Percentiles rank a stretch among this genome's conserved stretches.
Conservation (phyloP, 2,113 vertebrate genomes). For the Oplegnathus fasciatus region DNA sequence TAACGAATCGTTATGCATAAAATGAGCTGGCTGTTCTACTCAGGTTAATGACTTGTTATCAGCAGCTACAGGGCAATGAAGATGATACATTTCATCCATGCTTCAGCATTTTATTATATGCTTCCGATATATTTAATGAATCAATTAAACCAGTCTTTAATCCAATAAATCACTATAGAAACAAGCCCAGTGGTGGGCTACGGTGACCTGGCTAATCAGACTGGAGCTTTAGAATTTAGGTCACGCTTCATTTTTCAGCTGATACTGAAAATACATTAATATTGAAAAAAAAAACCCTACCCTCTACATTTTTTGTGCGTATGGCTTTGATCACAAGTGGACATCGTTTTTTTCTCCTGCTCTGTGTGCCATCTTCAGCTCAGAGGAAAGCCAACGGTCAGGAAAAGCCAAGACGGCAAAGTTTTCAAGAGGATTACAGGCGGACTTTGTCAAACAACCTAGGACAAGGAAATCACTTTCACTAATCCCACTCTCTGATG, state of each 20-base stretch:
- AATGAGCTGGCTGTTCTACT: slow-evolving; percentile 3
- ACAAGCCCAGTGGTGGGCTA: background rate
- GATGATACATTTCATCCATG: slow-evolving; percentile 20
- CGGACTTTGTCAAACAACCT: slow-evolving; percentile 80
- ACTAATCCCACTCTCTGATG: slow-evolving; percentile 83
- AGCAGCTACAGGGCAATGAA: background rate
- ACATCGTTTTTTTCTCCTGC: slow-evolving; percentile 6
- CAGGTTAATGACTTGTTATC: slow-evolving; percentile 9
- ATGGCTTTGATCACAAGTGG: slow-evolving; percentile 24
- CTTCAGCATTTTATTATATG: slow-evolving; percentile 2
- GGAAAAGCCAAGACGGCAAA: slow-evolving; percentile 63
- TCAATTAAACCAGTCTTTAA: slow-evolving; percentile 22
- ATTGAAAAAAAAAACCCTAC: background rate
- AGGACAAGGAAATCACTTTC: slow-evolving; percentile 78
- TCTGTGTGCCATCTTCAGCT: slow-evolving; percentile 42
- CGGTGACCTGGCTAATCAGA: background rate
- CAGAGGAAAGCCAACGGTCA: slow-evolving; percentile 51
- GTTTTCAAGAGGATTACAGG: slow-evolving; percentile 80
- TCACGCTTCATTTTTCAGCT: background rate
- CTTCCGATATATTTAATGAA: background rate
- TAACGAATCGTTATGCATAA: background rate
- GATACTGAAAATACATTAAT: background rate
- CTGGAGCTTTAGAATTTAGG: slow-evolving; percentile 1
- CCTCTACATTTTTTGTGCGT: background rate
- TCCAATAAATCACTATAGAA: background rate